A percentile compares a stretch with the other conserved stretches of the same genome.
These are phyloP conservation scores for Morpho deidamia DNA, from an alignment of 2,888 invertebrate species.

Conservation along the genomic window DNA sequence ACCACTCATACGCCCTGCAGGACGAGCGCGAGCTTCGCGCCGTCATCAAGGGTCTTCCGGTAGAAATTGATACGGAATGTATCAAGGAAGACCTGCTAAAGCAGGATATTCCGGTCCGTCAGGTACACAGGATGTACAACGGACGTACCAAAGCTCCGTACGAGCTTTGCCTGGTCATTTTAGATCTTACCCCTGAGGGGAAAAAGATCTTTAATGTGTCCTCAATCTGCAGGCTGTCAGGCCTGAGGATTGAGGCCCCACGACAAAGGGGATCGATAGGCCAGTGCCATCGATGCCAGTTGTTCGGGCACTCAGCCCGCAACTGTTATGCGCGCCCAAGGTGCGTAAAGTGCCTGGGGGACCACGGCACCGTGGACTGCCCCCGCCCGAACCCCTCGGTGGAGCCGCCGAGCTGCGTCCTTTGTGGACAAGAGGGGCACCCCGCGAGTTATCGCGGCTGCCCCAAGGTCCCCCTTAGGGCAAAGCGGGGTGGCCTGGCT, in stretches of 20 bases:
- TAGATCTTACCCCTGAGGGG: not conserved
- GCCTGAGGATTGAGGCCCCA: not conserved
- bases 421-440: not conserved
- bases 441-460: not conserved
- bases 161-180: not conserved
- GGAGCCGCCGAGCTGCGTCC: not conserved
- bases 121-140: not conserved
- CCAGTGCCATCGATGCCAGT: not conserved
- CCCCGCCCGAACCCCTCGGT: too few species aligned
- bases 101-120: not conserved
- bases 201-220: not conserved
- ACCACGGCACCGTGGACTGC: too few species aligned
- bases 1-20: conserved; percentile 1
- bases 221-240: not conserved
- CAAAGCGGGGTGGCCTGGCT: not conserved
- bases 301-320: not conserved
- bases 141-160: not conserved
- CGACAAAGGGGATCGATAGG: not conserved
- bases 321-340: not conserved
- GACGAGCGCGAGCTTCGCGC: not conserved
- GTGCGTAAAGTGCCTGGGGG: too few species aligned
- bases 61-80: not conserved
- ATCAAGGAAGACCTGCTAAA: not conserved
- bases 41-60: not conserved
- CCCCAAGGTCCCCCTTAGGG: not conserved